These are phyloP conservation scores for Micromesistius poutassou DNA, from an alignment of 2,797 vertebrate species.

Conservation along the genomic window DNA sequence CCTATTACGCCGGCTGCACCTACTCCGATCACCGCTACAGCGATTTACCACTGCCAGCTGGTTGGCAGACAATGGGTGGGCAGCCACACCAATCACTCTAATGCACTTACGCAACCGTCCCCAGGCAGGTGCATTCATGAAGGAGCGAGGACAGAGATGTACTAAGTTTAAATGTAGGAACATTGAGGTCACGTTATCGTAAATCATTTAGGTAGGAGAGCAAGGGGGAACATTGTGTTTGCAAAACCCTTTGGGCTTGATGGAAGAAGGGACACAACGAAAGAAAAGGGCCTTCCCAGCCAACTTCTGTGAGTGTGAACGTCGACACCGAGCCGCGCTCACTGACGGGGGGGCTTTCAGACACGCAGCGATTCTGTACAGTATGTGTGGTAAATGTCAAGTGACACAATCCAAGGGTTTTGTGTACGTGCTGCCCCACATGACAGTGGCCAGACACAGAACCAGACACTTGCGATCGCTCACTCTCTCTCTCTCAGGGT, in stretches of 20 bases:
- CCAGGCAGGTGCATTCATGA: conserved; percentile 36
- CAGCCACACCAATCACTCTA: conserved; percentile 24
- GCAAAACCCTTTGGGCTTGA: neutral
- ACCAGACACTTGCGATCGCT: conserved; percentile 44
- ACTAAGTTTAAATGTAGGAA: conserved; percentile 9
- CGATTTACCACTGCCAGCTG: conserved; percentile 28
- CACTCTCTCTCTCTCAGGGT: conserved; percentile 6
- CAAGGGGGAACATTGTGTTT: neutral
- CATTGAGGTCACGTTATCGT: conserved; percentile 1
- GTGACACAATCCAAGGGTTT: conserved; percentile 23
- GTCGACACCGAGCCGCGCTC: neutral
- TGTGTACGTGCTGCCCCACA: neutral
- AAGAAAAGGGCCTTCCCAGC: neutral
- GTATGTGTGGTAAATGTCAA: neutral
- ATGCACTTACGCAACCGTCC: conserved; percentile 4
- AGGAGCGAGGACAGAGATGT: conserved; percentile 21
- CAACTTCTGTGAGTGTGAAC: neutral
- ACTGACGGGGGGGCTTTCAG: neutral
- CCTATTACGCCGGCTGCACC: conserved; percentile 42
- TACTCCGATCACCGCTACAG: conserved; percentile 22
- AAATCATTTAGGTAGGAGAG: neutral
- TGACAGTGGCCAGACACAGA: conserved; percentile 44
- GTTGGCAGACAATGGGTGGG: conserved; percentile 26
- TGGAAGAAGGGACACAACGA: neutral
- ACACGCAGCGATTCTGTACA: neutral